These are phyloP conservation scores for Leucophenga montana DNA, from an alignment of 2,888 invertebrate genomes.

Conservation along the genomic window DNA sequence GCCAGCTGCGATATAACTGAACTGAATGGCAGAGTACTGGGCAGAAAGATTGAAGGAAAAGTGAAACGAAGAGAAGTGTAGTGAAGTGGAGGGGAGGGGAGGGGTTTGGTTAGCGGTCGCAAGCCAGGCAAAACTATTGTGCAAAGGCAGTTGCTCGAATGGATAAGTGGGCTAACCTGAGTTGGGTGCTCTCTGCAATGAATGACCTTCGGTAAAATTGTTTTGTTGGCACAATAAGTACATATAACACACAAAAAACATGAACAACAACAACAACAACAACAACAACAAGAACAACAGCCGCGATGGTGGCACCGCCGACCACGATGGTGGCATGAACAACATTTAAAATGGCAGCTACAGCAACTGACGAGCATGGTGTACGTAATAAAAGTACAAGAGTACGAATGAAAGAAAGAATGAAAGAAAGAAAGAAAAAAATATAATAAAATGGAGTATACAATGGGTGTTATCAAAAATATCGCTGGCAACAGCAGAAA, in stretches of 20 bases:
- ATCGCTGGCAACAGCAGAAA: constrained; percentile 25
- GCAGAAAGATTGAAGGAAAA: not conserved
- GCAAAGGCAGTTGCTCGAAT: no score
- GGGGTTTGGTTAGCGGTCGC: no score
- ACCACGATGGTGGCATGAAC: no score
- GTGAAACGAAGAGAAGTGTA: not conserved
- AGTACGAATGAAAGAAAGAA: constrained; percentile 1
- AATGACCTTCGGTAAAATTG: constrained; percentile 25
- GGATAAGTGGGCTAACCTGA: no score
- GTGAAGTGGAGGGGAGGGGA: no score
- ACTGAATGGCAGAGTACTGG: not conserved
- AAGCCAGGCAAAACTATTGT: no score
- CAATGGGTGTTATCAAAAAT: constrained; percentile 17
- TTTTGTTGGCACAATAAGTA: constrained; percentile 15
- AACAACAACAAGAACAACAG: not conserved
- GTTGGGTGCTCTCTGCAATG: not conserved
- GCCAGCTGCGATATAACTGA: not conserved
- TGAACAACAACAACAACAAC: not conserved
- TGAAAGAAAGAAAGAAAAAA: not conserved
- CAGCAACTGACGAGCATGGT: not conserved
- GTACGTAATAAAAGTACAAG: not conserved
- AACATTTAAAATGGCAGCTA: constrained; percentile 7
- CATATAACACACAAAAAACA: not conserved
- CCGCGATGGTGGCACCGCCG: no score
- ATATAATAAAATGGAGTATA: not conserved